Base-by-base conservation (phyloP, 64 coral and sea anemone genomes). In the Hydrozoanthus tunicans region DNA sequence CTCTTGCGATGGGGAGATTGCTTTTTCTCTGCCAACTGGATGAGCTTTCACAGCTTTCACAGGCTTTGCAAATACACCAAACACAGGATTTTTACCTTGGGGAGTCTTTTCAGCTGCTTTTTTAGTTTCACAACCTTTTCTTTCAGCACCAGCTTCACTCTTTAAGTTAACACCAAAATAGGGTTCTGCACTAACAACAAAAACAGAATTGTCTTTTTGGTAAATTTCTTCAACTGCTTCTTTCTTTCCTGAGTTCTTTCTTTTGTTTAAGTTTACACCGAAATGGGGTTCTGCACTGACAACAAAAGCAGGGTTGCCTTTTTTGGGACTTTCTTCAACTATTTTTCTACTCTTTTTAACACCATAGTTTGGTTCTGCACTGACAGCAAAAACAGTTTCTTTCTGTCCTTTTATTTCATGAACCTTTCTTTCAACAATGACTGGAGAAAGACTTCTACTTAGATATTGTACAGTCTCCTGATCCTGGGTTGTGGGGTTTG, bases 351-450 rank as follows among this genome's bases (percentile, higher is more conserved):
- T 43, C 32, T 43, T 43, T 43, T 43, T 43, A 43, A 43, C 32
- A 43, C 32, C 32, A 43, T 43, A 43, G 32, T 43, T 43, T 43
- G 84, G 69, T 27, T 88, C 84, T 88, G 84, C 84, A 74, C 69
- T 75, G 6, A 88, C 84, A 88, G 74, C 84, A 88, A 88, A 88
- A 14, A 88, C 84, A 74, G 84, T 88, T 74, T 88, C 84, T 75
- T 88, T 88, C 23, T 88, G 68, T 59, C 84, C 84, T 54, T 75
- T 59, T 74, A 24, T 73, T 11, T 88, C 89, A 12, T 80, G 60
- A 70, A 90, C 58, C 9, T 26, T 67, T 51, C 64, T 90, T 15
- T 90, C 89, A 27, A 90, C 78, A 56, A 55, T 32, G 62, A 80
- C 89, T 23, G 78, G 89, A 66, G 78, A 79, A 2, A 56, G 61